Conservation (phyloP, 2,797 vertebrate species). For the Merluccius polli region DNA sequence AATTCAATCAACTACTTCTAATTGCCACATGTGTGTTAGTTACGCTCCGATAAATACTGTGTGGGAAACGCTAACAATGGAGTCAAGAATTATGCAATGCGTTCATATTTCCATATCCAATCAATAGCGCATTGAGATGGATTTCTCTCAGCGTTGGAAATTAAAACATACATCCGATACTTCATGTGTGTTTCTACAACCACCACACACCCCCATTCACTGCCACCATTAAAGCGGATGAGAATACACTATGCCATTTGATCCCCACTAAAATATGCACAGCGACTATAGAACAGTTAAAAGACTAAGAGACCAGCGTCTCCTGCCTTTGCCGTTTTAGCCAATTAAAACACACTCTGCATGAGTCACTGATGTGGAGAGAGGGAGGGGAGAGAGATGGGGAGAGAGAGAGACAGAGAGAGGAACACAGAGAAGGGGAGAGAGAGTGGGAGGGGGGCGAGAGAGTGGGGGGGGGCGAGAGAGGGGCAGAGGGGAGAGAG, state of each 20-base stretch:
- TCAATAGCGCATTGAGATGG: slow-evolving; percentile 18
- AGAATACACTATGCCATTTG: background rate
- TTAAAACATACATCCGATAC: background rate
- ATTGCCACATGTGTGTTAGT: slow-evolving; percentile 7
- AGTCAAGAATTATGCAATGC: slow-evolving; percentile 28
- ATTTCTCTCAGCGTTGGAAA: background rate
- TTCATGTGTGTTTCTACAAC: background rate
- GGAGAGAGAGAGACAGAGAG: background rate
- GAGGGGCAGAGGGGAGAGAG: background rate
- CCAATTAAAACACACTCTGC: slow-evolving; percentile 1
- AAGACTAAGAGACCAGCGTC: background rate
- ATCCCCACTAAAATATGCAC: background rate
- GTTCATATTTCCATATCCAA: slow-evolving; percentile 21
- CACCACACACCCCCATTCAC: background rate
- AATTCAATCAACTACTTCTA: slow-evolving; percentile 39
- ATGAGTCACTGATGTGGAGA: slow-evolving; percentile 3
- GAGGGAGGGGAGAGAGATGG: background rate
- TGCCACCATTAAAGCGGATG: background rate
- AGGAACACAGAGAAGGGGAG: background rate
- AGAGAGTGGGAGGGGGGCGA: background rate
- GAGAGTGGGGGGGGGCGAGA: background rate
- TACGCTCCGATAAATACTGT: background rate
- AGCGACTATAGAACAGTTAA: background rate
- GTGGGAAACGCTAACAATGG: slow-evolving; percentile 16
- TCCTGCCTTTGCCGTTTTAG: background rate